phyloP scores from a whole-genome alignment of 2,888 invertebrate species.

The Heteropelma amictum region DNA sequence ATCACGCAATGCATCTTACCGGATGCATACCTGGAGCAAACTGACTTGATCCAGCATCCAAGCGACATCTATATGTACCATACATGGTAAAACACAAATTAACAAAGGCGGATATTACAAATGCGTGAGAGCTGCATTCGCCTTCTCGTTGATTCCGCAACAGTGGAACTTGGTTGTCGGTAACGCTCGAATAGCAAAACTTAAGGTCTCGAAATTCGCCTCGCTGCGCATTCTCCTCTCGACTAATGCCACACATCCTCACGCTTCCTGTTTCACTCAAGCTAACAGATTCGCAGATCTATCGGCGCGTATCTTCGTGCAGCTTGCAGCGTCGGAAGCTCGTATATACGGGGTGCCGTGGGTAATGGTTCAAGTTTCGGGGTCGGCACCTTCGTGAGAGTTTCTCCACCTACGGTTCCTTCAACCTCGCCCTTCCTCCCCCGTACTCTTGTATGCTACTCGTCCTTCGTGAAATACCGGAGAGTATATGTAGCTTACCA shows the following conservation, averaged over 20 bases:
- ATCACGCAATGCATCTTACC: conserved; percentile 46
- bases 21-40: conserved; percentile 4
- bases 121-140: conserved; percentile 29
- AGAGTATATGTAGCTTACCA: background rate
- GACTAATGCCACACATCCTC: background rate
- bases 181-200: background rate
- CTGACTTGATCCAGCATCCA: background rate
- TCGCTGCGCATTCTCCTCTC: conserved; percentile 25
- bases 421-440: no score
- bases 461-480: background rate
- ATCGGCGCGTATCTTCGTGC: conserved; percentile 5
- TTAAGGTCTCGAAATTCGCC: conserved; percentile 2
- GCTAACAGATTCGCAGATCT: conserved; percentile 18
- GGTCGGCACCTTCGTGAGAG: conserved; percentile 53
- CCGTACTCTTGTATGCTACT: background rate
- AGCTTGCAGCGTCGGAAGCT: conserved; percentile 33
- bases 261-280: background rate
- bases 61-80: background rate
- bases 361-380: conserved; percentile 61
- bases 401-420: conserved; percentile 34
- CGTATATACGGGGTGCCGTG: conserved; percentile 12
- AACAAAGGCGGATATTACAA: conserved; percentile 18
- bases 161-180: conserved; percentile 23
- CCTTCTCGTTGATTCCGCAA: background rate
- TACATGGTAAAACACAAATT: background rate